A percentile compares a stretch with the other conserved stretches of the same genome.
These are phyloP conservation scores for Chauna torquata DNA, from an alignment of 2,113 vertebrate species.

Conservation along the genomic window DNA sequence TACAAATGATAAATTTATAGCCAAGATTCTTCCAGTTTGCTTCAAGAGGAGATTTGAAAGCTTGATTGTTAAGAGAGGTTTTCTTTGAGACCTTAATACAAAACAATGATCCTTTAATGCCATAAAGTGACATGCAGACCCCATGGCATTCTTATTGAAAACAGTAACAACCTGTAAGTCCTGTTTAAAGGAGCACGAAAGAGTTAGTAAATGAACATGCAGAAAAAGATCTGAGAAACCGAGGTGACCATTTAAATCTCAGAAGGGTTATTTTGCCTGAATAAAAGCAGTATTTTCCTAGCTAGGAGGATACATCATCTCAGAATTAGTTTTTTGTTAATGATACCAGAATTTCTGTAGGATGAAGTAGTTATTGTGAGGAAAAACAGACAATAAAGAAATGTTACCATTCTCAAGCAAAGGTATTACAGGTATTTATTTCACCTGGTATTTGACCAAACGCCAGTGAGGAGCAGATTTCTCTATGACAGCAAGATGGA, in stretches of 20 bases:
- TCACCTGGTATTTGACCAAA: background rate
- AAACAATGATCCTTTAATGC: background rate
- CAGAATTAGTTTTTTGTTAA: background rate
- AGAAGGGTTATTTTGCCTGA: background rate
- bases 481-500: background rate
- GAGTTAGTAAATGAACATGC: background rate
- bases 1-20: background rate
- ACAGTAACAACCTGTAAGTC: background rate
- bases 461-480: background rate
- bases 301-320: background rate
- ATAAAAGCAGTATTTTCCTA: background rate
- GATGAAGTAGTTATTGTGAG: background rate
- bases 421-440: background rate
- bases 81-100: background rate
- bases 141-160: background rate
- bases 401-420: background rate
- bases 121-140: background rate
- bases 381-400: background rate
- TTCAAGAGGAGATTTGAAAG: background rate
- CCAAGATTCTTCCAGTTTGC: background rate
- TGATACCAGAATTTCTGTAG: background rate
- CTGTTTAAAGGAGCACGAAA: background rate
- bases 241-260: background rate
- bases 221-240: background rate
- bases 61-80: background rate